Conservation (phyloP, 2,113 vertebrate species). For the Salminus brasiliensis region DNA sequence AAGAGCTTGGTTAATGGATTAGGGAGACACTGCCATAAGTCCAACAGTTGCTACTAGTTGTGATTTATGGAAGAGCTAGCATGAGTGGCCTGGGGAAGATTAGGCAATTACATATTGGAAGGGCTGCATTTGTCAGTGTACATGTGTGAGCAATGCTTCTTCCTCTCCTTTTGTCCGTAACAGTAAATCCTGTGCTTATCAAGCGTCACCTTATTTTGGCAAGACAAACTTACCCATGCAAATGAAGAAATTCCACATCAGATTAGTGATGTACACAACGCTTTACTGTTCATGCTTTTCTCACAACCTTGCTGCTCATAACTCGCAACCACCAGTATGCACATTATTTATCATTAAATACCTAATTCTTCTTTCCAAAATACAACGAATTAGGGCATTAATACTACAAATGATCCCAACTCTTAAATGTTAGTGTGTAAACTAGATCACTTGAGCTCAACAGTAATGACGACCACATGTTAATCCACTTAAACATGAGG, state of each 20-base stretch:
- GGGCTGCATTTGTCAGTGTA: not conserved
- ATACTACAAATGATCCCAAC: not conserved
- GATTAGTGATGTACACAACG: not conserved
- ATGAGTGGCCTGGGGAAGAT: not conserved
- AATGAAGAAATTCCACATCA: not conserved
- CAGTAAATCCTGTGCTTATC: not conserved
- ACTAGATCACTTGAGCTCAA: not conserved
- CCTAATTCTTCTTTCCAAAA: too few species aligned
- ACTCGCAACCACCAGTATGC: too few species aligned
- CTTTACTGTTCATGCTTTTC: not conserved
- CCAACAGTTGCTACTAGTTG: not conserved
- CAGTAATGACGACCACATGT: not conserved
- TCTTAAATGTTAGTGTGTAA: not conserved
- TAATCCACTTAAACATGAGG: not conserved
- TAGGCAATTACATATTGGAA: not conserved
- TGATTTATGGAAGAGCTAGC: not conserved
- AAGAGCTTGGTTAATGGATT: not conserved
- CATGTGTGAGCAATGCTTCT: too few species aligned
- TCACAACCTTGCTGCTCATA: not conserved
- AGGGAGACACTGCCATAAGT: not conserved
- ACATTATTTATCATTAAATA: too few species aligned
- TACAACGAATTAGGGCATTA: too few species aligned
- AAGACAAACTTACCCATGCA: not conserved
- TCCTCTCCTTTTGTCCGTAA: not conserved
- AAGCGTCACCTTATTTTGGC: not conserved